phyloP scores from a whole-genome alignment of 2,113 vertebrate species.

The Todiramphus chloris region DNA sequence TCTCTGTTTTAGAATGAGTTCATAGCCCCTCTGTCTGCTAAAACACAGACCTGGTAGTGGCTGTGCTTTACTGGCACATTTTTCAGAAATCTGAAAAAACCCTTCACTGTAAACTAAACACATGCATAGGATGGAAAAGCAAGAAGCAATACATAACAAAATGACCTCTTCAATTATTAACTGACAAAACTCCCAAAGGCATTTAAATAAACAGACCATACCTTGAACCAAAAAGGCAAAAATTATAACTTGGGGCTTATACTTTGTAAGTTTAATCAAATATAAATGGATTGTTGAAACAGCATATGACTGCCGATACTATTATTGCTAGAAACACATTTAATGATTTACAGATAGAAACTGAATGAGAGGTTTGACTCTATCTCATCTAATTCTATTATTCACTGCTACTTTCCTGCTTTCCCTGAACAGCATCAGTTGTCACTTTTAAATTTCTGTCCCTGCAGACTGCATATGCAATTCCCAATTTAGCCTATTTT shows the following conservation, averaged over 20 bases:
- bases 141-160: slow-evolving; percentile 21
- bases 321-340: neutral
- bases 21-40: neutral
- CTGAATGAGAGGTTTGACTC: neutral
- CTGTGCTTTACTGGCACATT: neutral
- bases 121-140: neutral
- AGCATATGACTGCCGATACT: neutral
- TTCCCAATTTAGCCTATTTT: neutral
- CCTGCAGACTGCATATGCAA: neutral
- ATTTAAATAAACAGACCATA: slow-evolving; percentile 1
- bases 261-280: slow-evolving; percentile 38
- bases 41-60: neutral
- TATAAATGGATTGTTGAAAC: neutral
- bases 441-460: neutral
- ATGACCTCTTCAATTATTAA: slow-evolving; percentile 42
- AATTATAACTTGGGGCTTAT: slow-evolving; percentile 12
- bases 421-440: neutral
- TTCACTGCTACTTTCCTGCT: neutral
- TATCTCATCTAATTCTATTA: neutral
- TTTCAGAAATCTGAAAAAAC: neutral
- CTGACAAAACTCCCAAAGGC: neutral
- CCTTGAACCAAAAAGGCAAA: slow-evolving; percentile 26
- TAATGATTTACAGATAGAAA: slow-evolving; percentile 11
- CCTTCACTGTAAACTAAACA: neutral
- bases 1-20: neutral